phyloP scores from a whole-genome alignment of 23 tunicate species.

The Trididemnum nubilum region DNA sequence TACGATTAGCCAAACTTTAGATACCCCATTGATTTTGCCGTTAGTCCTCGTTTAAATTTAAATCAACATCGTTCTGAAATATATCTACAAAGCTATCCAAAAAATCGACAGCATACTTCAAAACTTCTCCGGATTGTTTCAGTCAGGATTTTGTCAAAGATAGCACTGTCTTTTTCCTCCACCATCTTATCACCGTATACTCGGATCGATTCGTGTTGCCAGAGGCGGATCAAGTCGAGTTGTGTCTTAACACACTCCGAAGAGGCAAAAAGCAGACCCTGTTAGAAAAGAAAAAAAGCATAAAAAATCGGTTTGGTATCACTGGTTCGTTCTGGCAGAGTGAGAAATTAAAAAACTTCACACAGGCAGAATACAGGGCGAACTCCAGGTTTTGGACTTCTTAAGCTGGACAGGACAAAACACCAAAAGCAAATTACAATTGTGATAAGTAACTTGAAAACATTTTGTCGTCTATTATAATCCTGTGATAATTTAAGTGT shows the following conservation, averaged over 20 bases:
- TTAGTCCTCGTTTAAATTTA: too few species aligned
- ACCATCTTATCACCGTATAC: constrained; percentile 95
- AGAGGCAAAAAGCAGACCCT: constrained; percentile 86
- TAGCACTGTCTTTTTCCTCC: constrained; percentile 57
- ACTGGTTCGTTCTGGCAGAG: background rate
- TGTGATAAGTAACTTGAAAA: too few species aligned
- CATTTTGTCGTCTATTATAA: too few species aligned
- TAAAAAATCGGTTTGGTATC: background rate
- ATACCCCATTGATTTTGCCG: background rate
- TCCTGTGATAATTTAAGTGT: too few species aligned
- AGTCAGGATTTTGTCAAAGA: constrained; percentile 61
- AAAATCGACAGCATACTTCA: constrained; percentile 42
- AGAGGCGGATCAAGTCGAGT: constrained; percentile 59
- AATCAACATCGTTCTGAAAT: too few species aligned
- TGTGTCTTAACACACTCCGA: constrained; percentile 76
- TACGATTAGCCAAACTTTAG: too few species aligned
- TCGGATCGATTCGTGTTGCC: constrained; percentile 85
- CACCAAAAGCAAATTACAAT: too few species aligned
- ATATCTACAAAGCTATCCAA: background rate
- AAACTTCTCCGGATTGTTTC: constrained; percentile 54
- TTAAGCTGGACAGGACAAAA: too few species aligned
- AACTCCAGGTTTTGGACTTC: background rate
- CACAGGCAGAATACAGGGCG: background rate
- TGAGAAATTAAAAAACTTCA: too few species aligned
- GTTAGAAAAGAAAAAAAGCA: too few species aligned